Conservation (phyloP, 1,140 invertebrate species). For the Nylanderia fulva region DNA sequence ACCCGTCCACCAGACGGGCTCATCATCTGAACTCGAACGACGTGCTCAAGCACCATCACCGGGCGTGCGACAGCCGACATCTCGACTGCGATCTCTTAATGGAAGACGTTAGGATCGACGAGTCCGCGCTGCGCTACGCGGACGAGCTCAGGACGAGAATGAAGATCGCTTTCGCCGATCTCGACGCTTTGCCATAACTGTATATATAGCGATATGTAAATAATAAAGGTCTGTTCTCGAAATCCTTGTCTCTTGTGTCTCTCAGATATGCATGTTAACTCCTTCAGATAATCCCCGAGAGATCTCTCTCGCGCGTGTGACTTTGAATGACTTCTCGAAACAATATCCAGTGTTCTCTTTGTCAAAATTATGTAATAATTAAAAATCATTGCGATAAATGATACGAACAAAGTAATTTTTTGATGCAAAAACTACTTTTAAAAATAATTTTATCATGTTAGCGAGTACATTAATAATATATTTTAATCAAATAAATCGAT, state of each 20-base stretch:
- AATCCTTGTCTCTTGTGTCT: neutral
- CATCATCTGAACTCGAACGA: constrained; percentile 81
- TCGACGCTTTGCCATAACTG: constrained; percentile 63
- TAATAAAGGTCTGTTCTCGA: constrained; percentile 49
- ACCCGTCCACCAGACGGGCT: constrained; percentile 86
- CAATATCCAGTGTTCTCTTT: neutral
- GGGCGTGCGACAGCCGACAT: constrained; percentile 78
- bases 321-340: neutral
- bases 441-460: neutral
- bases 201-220: constrained; percentile 52
- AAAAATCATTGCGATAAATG: neutral
- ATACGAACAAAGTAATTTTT: too few relatives aligned
- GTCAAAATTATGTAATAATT: neutral
- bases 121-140: constrained; percentile 78
- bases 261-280: neutral
- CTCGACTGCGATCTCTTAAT: constrained; percentile 81
- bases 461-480: neutral
- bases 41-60: constrained; percentile 81
- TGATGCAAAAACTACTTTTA: too few relatives aligned
- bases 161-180: constrained; percentile 68
- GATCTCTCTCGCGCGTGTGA: neutral
- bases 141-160: constrained; percentile 79
- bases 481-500: neutral
- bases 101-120: constrained; percentile 76
- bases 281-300: neutral